These are phyloP conservation scores for Stichopus chloronotus DNA, from an alignment of 35 echinoderm and acorn worm genomes.

Conservation along the genomic window DNA sequence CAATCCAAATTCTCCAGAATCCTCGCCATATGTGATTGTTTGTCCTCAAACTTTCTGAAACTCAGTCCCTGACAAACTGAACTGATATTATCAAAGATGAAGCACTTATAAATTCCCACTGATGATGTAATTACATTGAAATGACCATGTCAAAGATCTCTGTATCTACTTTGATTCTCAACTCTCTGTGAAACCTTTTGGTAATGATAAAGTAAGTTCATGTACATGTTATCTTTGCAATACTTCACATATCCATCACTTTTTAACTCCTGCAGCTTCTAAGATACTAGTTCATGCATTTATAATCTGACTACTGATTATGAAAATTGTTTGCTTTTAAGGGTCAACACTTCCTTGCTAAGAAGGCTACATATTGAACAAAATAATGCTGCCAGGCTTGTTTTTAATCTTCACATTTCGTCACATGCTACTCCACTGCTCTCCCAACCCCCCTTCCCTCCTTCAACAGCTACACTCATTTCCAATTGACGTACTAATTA, in stretches of 20 bases:
- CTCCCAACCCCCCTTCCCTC: too few relatives aligned
- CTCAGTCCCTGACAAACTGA: not conserved
- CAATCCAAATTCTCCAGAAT: not conserved
- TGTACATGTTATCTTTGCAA: not conserved
- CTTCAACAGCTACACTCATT: too few relatives aligned
- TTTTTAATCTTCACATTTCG: not conserved
- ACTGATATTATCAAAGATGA: not conserved
- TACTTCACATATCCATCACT: not conserved
- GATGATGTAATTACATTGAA: not conserved
- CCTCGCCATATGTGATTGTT: not conserved
- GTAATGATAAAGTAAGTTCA: not conserved
- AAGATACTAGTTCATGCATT: not conserved
- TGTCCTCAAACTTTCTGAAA: conserved; percentile 3
- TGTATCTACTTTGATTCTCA: conserved; percentile 6
- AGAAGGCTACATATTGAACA: not conserved
- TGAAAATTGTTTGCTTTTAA: not conserved
- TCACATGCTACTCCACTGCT: too few relatives aligned
- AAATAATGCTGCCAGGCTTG: conserved; percentile 9
- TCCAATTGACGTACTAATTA: too few relatives aligned
- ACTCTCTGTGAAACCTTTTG: not conserved
- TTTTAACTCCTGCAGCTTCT: not conserved
- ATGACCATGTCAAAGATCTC: not conserved
- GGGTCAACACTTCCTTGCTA: not conserved
- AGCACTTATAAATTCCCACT: not conserved
- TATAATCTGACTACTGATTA: not conserved